Percentiles rank a stretch among this genome's conserved stretches.
Evolutionary conservation across 2,888 invertebrate genomes (phyloP).

Genomic region (Taphrorychus bicolor): DNA sequence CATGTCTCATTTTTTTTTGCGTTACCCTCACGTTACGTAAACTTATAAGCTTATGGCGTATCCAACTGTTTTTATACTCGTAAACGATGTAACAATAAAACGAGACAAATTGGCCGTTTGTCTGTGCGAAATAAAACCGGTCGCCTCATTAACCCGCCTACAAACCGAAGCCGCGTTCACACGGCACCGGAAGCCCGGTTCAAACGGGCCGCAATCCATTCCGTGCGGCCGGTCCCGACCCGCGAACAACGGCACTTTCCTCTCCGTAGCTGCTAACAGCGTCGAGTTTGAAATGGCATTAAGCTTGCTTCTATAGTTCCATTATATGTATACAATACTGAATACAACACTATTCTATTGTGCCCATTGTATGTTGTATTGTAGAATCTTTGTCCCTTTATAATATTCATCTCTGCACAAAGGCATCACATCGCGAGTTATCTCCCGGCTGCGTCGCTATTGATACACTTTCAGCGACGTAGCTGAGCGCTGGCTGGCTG

Average conservation of each 20-base stretch:
- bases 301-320: slow-evolving; percentile 61
- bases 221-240: slow-evolving; percentile 12
- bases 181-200: background rate
- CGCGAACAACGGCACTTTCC: slow-evolving; percentile 40
- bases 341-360: slow-evolving; percentile 60
- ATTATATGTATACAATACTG: slow-evolving; percentile 61
- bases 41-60: no score
- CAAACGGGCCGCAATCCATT: background rate
- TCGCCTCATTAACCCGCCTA: background rate
- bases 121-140: background rate
- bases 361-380: slow-evolving; percentile 60
- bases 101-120: background rate
- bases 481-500: slow-evolving; percentile 22
- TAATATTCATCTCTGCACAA: slow-evolving; percentile 61
- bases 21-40: no score
- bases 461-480: slow-evolving; percentile 54
- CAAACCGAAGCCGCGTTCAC: background rate
- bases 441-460: slow-evolving; percentile 54
- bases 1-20: no score
- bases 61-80: background rate
- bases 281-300: slow-evolving; percentile 60
- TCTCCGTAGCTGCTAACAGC: slow-evolving; percentile 57
- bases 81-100: background rate
- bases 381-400: slow-evolving; percentile 61
- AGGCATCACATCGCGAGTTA: slow-evolving; percentile 60